Evolutionary conservation across 2,113 vertebrate genomes (phyloP), one percentile per base, ranked within the genome.

Genomic region (Cercocebus atys): DNA sequence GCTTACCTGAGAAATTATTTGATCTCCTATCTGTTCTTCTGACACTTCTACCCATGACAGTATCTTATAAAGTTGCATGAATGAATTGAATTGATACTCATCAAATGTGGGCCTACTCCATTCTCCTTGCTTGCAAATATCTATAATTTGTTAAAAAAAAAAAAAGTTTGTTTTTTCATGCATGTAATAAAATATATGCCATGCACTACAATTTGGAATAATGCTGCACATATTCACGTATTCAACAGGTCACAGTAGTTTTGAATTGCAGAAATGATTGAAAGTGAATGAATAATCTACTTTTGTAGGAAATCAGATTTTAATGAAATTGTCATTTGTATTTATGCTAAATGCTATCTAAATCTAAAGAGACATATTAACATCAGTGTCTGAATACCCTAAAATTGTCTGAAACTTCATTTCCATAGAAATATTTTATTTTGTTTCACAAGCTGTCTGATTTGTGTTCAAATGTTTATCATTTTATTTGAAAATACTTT

Each of bases 311-410:
- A 98, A 98, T 91, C 75, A 97, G 81, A 94, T 91, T 98, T 97
- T 98, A 97, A 97, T 97, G 78, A 98, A 98, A 97, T 97, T 97
- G 27, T 73, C 95, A 97, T 98, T 98, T 98, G 98, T 98, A 98
- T 98, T 98, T 97, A 98, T 97, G 66, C 87, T 97, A 96, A 97
- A 97, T 97, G 76, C 59, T 93, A 98, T 97, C 45, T 97, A 96
- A 98, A 95, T 45, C 80, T 97, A 97, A 98, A 98, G 47, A 97
- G 90, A 98, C 9, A 72, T 8, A 27, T 97, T 98, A 98, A 95
- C 88, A 89, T 30, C 66, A 73, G 45, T 94, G 72, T 97, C 47
- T 93, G 75, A 98, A 94, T 83, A 97, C 75, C 11, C 14, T 90
- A 50, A 82, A 97, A 98, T 96, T 93, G 59, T n/a, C 96, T 78